Base-by-base conservation (phyloP, 2,797 vertebrate genomes). In the Acanthopagrus latus region DNA sequence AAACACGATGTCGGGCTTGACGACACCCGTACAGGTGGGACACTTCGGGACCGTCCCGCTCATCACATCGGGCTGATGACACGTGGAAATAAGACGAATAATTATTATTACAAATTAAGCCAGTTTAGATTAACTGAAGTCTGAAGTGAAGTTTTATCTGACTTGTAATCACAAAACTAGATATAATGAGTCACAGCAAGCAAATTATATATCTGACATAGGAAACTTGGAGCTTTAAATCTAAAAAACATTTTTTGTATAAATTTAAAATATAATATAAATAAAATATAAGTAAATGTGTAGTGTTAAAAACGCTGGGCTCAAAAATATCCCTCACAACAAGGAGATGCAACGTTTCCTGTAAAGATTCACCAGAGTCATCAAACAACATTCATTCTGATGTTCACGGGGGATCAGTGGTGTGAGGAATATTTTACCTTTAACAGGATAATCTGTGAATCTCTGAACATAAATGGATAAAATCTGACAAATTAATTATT, bases 1-100 rank as follows among this genome's bases (percentile, higher is more conserved):
- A 89, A 99, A 99, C 71, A 99, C 96, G 0, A 99, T 96, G 88
- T 99, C 97, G 0, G 98, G 98, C 87, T 99, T 99, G 60, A 97
- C 72, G 0, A 99, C 46, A 0, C 97, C 97, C 0, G 91, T 94
- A 90, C 98, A 99, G 43, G 95, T 73, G 0, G 95, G 87, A 69
- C 98, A 99, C 74, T 64, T 90, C 0, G 98, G 98, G 33, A 99
- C 76, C 41, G 54, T 92, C 71, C 96, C 96, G 4, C 81, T 94
- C 95, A 97, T 94, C 78, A 99, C 94, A 0, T 96, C 96, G 0
- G 91, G 92, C 98, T 99, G 79, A 62, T 6, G 48, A 78, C 1
- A 80, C 64, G 43, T 0, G 43, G 20, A 70, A 16, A 63, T 29
- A 8, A 76, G 1, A 70, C 1, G 21, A 1, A 13, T 23, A 18